Evolutionary conservation across 2,797 vertebrate species (phyloP).

Genomic region (Sciurus vulgaris): DNA sequence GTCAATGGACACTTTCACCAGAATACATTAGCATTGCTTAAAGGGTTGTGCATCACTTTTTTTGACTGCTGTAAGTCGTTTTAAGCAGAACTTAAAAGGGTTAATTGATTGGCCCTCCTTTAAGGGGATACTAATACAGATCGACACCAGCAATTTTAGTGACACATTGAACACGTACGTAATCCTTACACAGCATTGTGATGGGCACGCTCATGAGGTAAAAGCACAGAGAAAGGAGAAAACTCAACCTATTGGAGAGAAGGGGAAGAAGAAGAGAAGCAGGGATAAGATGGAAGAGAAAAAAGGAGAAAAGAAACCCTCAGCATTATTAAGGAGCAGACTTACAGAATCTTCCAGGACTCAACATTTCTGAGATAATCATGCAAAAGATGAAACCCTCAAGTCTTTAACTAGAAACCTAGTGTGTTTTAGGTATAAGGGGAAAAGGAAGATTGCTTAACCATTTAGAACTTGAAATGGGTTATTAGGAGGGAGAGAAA

Average conservation of each 20-base stretch:
- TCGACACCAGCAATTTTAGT: conserved; percentile 77
- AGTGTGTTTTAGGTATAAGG: neutral
- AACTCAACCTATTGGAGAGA: neutral
- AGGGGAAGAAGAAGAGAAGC: neutral
- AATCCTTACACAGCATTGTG: neutral
- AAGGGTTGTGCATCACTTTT: conserved; percentile 87
- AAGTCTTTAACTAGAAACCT: neutral
- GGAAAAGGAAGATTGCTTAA: neutral
- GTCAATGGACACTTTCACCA: conserved; percentile 88
- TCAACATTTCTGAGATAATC: neutral
- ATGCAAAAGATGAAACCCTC: neutral
- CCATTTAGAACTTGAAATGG: neutral
- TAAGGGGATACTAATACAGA: conserved; percentile 89
- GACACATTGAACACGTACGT: conserved; percentile 53
- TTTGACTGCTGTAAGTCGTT: conserved; percentile 89
- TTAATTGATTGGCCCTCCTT: conserved; percentile 93
- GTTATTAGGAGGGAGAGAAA: neutral
- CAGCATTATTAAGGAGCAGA: neutral
- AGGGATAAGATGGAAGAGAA: neutral
- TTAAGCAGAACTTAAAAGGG: conserved; percentile 88
- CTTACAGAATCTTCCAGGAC: neutral
- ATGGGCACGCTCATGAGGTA: neutral
- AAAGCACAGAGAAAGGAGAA: conserved; percentile 22
- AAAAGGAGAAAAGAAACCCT: neutral
- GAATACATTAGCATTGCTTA: conserved; percentile 89